Conservation (phyloP, 2,888 invertebrate genomes). For the Rhopalosiphum nymphaeae region DNA sequence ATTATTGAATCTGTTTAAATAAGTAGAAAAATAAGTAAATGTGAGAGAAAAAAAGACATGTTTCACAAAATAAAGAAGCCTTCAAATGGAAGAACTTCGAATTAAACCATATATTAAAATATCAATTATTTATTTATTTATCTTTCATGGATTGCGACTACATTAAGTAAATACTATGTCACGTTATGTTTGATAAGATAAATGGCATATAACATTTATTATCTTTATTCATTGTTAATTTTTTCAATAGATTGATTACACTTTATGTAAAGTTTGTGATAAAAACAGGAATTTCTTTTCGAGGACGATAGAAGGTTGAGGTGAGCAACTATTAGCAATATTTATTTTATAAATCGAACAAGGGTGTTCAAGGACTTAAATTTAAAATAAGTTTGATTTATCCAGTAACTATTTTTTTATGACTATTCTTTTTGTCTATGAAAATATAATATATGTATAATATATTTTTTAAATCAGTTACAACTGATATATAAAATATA, state of each 20-base stretch:
- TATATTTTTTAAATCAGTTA: neutral
- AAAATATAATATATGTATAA: neutral
- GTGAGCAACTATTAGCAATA: conserved; percentile 31
- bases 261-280: neutral
- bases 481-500: neutral
- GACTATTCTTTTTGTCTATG: neutral
- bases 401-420: neutral
- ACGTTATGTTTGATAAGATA: neutral
- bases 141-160: neutral
- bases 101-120: neutral
- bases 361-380: conserved; percentile 14
- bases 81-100: too few relatives aligned
- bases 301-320: conserved; percentile 46
- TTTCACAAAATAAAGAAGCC: too few relatives aligned
- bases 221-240: neutral
- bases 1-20: too few relatives aligned
- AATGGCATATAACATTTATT: neutral
- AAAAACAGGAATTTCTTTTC: conserved; percentile 24
- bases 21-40: too few relatives aligned
- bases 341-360: neutral
- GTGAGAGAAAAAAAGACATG: too few relatives aligned
- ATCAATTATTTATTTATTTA: neutral
- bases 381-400: neutral
- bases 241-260: neutral
- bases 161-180: neutral